phyloP scores from a whole-genome alignment of 2,113 vertebrate species.

The Pluvialis apricaria region DNA sequence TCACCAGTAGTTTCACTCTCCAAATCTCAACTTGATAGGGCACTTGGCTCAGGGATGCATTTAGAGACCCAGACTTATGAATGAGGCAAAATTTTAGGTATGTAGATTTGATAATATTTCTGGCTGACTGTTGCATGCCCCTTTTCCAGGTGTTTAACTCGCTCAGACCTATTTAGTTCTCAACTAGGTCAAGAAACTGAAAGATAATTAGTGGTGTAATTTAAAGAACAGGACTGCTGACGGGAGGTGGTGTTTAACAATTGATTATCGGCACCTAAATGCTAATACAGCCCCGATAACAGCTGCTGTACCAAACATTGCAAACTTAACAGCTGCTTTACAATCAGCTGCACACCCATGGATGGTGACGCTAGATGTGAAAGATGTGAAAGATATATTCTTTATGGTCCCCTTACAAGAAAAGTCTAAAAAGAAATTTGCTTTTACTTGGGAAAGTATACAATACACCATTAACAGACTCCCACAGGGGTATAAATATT shows the following conservation, averaged over 20 bases:
- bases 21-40: not conserved
- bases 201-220: no score
- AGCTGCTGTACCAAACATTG: not conserved
- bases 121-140: not conserved
- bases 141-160: not conserved
- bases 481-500: not conserved
- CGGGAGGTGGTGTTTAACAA: not conserved
- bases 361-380: no score
- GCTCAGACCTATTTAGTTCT: not conserved
- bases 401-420: no score
- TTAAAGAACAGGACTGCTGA: no score
- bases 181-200: not conserved
- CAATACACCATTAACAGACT: not conserved
- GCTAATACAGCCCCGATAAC: not conserved
- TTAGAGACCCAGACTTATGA: not conserved
- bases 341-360: no score
- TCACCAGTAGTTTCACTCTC: not conserved
- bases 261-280: not conserved
- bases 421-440: not conserved
- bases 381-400: no score
- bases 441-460: not conserved
- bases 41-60: not conserved
- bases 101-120: accelerated
- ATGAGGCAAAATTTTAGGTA: not conserved
- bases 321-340: no score